Percentiles rank a stretch among this genome's conserved stretches.
Conservation (phyloP, 1,140 invertebrate genomes). For the Planococcus citri region DNA sequence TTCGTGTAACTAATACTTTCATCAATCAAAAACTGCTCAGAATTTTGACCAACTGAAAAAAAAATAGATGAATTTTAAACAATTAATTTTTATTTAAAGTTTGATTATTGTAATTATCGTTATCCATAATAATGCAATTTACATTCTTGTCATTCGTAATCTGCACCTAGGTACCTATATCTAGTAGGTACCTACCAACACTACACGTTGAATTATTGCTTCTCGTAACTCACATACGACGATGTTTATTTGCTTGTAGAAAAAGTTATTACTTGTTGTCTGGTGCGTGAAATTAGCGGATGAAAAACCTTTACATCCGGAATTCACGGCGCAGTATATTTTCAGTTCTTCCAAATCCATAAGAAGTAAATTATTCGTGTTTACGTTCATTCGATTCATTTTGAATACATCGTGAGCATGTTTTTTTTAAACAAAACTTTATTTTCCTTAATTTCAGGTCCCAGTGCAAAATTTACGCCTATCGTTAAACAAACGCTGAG, state of each 20-base stretch:
- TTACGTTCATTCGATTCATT: no score
- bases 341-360: neutral
- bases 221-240: neutral
- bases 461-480: neutral
- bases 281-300: constrained; percentile 5
- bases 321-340: neutral
- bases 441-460: neutral
- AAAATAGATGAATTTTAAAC: no score
- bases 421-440: no score
- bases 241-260: neutral
- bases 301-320: neutral
- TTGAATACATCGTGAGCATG: no score
- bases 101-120: no score
- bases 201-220: neutral
- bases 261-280: neutral
- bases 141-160: no score
- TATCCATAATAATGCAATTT: neutral
- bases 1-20: no score
- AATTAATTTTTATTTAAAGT: no score
- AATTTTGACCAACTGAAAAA: no score
- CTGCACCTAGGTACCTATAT: no score
- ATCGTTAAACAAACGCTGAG: neutral
- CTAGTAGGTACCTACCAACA: no score
- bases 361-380: neutral
- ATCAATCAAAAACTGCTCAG: no score